Conservation (phyloP, 2,113 vertebrate genomes). For the Nycticorax nycticorax region DNA sequence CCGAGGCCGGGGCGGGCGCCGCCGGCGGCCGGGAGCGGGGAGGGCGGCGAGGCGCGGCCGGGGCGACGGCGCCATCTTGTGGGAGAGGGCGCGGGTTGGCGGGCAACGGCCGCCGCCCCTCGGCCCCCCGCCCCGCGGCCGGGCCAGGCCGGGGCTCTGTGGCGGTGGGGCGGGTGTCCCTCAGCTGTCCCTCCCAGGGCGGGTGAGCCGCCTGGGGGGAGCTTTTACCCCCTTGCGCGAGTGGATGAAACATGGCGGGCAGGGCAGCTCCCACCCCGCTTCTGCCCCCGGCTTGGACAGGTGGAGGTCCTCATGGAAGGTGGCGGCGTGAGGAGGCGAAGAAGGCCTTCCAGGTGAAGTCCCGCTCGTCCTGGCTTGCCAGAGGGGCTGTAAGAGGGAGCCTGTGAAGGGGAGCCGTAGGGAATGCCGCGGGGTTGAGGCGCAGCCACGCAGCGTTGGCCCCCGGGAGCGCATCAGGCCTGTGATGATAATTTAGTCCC, state of each 20-base stretch:
- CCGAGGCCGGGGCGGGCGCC: not conserved
- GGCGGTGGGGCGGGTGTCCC: not conserved
- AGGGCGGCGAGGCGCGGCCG: not conserved
- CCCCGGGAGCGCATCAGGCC: not conserved
- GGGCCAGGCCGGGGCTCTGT: fast-evolving
- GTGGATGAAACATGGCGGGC: not conserved
- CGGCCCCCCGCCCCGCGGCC: not conserved
- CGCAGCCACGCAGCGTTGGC: not conserved
- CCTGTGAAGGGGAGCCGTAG: not conserved
- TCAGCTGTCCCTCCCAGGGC: fast-evolving
- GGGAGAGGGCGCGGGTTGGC: not conserved
- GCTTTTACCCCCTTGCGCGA: not conserved
- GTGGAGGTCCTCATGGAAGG: not conserved
- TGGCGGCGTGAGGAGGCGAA: not conserved
- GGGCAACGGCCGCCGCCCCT: not conserved
- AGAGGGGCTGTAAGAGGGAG: not conserved
- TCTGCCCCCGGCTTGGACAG: not conserved
- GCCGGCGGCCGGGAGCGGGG: not conserved
- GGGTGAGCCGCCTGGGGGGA: too few relatives aligned
- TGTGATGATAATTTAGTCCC: not conserved
- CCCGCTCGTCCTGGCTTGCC: not conserved
- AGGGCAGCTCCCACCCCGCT: not conserved
- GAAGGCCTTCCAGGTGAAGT: not conserved
- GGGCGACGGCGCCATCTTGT: constrained; percentile 46
- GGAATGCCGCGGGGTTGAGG: not conserved